phyloP scores from a whole-genome alignment of 2,113 vertebrate species.

The Cepphus grylle region DNA sequence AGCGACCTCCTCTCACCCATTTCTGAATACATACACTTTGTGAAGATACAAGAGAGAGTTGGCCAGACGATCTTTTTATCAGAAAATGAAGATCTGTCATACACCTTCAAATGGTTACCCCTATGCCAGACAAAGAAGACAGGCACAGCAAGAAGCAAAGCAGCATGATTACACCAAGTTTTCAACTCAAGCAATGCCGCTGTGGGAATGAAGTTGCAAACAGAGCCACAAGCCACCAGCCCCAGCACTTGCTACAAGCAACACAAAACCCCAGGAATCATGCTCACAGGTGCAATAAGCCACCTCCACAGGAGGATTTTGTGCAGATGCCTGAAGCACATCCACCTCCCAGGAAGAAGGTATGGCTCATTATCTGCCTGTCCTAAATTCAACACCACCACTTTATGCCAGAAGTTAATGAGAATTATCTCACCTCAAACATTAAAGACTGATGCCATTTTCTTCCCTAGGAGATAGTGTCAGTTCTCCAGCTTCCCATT shows the following conservation, averaged over 20 bases:
- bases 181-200: not conserved
- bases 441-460: not conserved
- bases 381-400: not conserved
- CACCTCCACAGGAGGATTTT: not conserved
- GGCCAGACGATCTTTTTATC: not conserved
- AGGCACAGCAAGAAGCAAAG: not conserved
- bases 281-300: not conserved
- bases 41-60: not conserved
- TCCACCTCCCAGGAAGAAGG: not conserved
- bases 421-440: not conserved
- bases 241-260: too few relatives aligned
- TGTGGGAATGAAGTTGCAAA: not conserved
- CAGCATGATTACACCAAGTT: not conserved
- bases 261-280: rapidly evolving
- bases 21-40: not conserved
- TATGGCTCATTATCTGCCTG: not conserved
- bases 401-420: not conserved
- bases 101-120: not conserved
- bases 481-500: not conserved
- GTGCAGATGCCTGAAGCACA: not conserved
- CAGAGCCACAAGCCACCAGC: not conserved
- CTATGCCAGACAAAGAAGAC: rapidly evolving
- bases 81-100: not conserved
- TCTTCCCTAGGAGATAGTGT: not conserved
- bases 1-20: not conserved